Percentiles rank a stretch among this genome's conserved stretches.
phyloP scores from a whole-genome alignment of 2,113 vertebrate genomes.

The Semnornis frantzii region DNA sequence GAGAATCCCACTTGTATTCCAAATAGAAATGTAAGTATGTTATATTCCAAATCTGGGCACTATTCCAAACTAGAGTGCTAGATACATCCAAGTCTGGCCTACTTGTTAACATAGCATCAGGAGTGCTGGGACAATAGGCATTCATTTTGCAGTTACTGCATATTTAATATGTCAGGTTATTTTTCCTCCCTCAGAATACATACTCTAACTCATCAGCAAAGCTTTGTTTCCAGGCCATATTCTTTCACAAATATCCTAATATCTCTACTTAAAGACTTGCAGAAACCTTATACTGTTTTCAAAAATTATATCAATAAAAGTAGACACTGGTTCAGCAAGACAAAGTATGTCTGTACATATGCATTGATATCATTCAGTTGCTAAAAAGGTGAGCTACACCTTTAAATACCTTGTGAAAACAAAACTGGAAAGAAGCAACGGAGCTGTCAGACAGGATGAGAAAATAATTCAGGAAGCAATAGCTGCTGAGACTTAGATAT shows the following conservation, averaged over 20 bases:
- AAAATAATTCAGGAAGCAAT: not conserved
- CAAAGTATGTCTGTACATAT: not conserved
- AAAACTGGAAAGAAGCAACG: not conserved
- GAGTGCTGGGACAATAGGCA: not conserved
- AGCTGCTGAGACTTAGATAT: not conserved
- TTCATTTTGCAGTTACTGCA: not conserved
- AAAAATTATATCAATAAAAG: not conserved
- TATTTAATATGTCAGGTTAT: not conserved
- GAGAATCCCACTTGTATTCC: slow-evolving; percentile 65
- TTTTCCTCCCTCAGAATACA: fast-evolving
- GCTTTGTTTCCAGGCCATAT: not conserved
- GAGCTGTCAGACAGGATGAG: not conserved
- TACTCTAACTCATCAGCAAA: not conserved
- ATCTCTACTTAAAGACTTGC: not conserved
- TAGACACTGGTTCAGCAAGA: not conserved
- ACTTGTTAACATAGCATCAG: not conserved
- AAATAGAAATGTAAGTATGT: slow-evolving; percentile 56
- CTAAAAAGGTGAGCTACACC: not conserved
- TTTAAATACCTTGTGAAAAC: not conserved
- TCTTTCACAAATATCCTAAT: not conserved
- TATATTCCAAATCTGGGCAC: slow-evolving; percentile 36
- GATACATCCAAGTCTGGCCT: slow-evolving; percentile 14
- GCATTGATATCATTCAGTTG: not conserved
- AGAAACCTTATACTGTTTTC: not conserved
- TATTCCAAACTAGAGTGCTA: not conserved